Base-by-base conservation (phyloP, 2,797 vertebrate species). In the Gobio occitaniae region DNA sequence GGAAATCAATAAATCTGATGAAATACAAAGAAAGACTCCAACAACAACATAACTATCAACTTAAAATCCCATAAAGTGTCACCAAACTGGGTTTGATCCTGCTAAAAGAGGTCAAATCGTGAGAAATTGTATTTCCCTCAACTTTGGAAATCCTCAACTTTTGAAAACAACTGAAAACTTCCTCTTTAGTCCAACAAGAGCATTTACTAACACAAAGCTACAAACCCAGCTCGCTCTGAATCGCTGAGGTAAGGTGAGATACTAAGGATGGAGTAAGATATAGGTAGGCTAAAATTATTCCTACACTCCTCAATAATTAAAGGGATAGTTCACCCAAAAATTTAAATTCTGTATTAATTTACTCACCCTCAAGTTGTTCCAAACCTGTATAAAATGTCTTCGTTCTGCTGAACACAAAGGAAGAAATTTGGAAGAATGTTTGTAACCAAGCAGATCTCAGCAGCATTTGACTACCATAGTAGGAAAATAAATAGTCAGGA, bases 1-100 rank as follows among this genome's bases (percentile, higher is more conserved):
- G 70, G 44, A 86, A 89, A 83, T 86, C 72, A 83, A 88, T 86
- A 81, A 75, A 69, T 65, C 54, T 68, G 65, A 83, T 63, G 17
- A 81, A 84, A 86, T 56, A 76, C 41, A 75, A 56, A 81, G 44
- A 80, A 79, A 56, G 59, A 78, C 44, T 68, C 32, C 56, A 66
- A 79, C 50, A 54, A 68, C 69, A 81, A 41, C 66, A 82, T 15
- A 69, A 47, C 75, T 29, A 68, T 75, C 36, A 66, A 41, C 41
- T 48, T 29, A 17, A 70, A 69, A 66, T 65, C 44, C 15, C 17
- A 77, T 59, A 15, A 41, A 41, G 21, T 32, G 21, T 32, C 17
- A 54, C 32, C 19, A 56, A 76, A 59, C 32, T 48, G 19, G 19
- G 17, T 38, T 71, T 38, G 32, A 9, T 17, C 68, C 19, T 36